A percentile compares a stretch with the other conserved stretches of the same genome.
phyloP scores from a whole-genome alignment of 2,888 invertebrate species.

The Catonia carolina region DNA sequence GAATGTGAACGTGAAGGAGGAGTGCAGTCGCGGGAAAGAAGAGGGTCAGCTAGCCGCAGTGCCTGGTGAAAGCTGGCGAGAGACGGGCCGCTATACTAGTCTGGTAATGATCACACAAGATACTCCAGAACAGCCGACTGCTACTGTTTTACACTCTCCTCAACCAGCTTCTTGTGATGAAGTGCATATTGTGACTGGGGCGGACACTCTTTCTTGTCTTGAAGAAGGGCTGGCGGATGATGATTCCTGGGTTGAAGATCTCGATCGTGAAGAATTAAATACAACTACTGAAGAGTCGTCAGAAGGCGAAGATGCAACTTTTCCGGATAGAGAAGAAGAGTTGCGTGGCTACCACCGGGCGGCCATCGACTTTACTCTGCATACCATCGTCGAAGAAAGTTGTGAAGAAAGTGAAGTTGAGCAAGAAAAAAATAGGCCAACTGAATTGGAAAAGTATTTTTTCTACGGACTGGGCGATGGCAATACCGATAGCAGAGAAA shows the following conservation, averaged over 20 bases:
- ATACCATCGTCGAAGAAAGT: conserved; percentile 90
- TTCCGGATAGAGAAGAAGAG: conserved; percentile 68
- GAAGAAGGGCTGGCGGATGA: conserved; percentile 85
- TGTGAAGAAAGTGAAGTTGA: conserved; percentile 89
- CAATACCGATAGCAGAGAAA: conserved; percentile 42
- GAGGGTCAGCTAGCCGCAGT: conserved; percentile 27
- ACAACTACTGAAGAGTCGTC: conserved; percentile 51
- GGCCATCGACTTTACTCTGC: conserved; percentile 80
- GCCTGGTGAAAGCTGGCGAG: conserved; percentile 31
- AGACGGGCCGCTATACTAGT: conserved; percentile 63
- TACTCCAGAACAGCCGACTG: conserved; percentile 29
- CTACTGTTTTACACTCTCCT: neutral
- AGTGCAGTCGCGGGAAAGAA: conserved; percentile 24
- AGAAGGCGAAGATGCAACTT: conserved; percentile 46
- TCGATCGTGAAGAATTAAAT: conserved; percentile 45
- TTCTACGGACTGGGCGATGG: conserved; percentile 79
- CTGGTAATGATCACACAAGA: conserved; percentile 86
- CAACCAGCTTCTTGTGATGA: conserved; percentile 21
- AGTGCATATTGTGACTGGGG: conserved; percentile 55
- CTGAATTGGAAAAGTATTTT: conserved; percentile 85
- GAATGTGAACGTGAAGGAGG: conserved; percentile 29
- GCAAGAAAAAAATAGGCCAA: conserved; percentile 55
- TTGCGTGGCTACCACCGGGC: conserved; percentile 74
- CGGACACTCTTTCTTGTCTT: conserved; percentile 63
- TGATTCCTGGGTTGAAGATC: conserved; percentile 87